phyloP scores from a whole-genome alignment of 2,888 invertebrate species.

The Himalopsyche kuldschensis region DNA sequence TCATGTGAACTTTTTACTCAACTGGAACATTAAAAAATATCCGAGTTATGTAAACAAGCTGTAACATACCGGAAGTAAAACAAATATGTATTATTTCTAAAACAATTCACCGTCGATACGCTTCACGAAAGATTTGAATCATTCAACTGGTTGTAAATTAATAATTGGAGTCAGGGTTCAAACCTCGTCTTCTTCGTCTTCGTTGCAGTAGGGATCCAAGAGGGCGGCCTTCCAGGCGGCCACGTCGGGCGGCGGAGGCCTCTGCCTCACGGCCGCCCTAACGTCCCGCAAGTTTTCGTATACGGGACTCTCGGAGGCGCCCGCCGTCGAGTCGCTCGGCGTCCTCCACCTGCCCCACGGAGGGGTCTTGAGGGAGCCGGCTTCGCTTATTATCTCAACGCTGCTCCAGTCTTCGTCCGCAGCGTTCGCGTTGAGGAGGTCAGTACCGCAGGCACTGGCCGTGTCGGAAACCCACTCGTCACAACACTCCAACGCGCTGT shows the following conservation, averaged over 20 bases:
- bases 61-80: too few relatives aligned
- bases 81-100: too few relatives aligned
- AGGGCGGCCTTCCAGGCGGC: slow-evolving; percentile 59
- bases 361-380: slow-evolving; percentile 42
- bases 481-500: slow-evolving; percentile 27
- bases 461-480: slow-evolving; percentile 3
- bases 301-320: slow-evolving; percentile 50
- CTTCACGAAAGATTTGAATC: too few relatives aligned
- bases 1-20: too few relatives aligned
- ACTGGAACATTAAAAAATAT: too few relatives aligned
- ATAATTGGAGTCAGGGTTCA: slow-evolving; percentile 41
- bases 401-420: slow-evolving; percentile 56
- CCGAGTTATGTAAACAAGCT: too few relatives aligned
- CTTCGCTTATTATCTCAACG: slow-evolving; percentile 56
- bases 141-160: not conserved
- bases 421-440: slow-evolving; percentile 46
- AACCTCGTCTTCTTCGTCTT: slow-evolving; percentile 61
- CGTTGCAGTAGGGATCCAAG: slow-evolving; percentile 55
- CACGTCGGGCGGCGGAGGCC: slow-evolving; percentile 49
- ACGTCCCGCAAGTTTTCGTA: slow-evolving; percentile 56
- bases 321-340: slow-evolving; percentile 30
- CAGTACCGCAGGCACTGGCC: slow-evolving; percentile 46
- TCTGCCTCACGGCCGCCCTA: slow-evolving; percentile 43
- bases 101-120: too few relatives aligned
- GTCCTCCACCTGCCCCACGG: slow-evolving; percentile 45